Percentiles rank a stretch among this genome's conserved stretches.
phyloP scores from a whole-genome alignment of 2,797 vertebrate genomes.

The Sebastes dallii region DNA sequence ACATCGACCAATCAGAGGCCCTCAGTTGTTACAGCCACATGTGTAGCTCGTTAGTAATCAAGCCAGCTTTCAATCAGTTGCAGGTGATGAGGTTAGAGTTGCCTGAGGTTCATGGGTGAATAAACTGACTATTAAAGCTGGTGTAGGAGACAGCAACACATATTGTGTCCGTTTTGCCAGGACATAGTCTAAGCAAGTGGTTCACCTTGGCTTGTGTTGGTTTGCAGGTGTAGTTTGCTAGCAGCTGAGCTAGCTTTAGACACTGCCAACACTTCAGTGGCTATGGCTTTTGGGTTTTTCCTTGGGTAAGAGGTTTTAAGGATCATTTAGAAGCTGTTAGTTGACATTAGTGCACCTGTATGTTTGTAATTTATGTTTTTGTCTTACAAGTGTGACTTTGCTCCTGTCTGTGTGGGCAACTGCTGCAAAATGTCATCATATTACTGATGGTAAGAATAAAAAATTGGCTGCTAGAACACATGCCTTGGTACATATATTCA shows the following conservation, averaged over 20 bases:
- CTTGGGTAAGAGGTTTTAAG: slow-evolving; percentile 30
- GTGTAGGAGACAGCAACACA: rapidly evolving
- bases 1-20: neutral
- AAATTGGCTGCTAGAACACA: too few species aligned
- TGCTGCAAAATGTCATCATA: neutral
- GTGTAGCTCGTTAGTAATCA: neutral
- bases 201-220: neutral
- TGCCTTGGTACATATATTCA: neutral
- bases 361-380: neutral
- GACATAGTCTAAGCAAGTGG: rapidly evolving
- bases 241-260: slow-evolving; percentile 54
- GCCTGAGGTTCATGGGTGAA: neutral
- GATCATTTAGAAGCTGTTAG: neutral
- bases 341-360: too few species aligned
- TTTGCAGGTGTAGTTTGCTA: slow-evolving; percentile 59
- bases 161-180: neutral
- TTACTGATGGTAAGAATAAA: slow-evolving; percentile 38
- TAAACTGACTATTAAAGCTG: slow-evolving; percentile 9
- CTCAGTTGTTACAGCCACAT: neutral
- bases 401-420: slow-evolving; percentile 31
- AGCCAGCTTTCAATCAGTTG: neutral
- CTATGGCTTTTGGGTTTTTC: slow-evolving; percentile 50
- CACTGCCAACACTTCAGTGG: slow-evolving; percentile 39
- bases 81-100: neutral
- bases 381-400: slow-evolving; percentile 51